phyloP scores from a whole-genome alignment of 2,888 invertebrate species.

The Hydrotaea diabolus region DNA sequence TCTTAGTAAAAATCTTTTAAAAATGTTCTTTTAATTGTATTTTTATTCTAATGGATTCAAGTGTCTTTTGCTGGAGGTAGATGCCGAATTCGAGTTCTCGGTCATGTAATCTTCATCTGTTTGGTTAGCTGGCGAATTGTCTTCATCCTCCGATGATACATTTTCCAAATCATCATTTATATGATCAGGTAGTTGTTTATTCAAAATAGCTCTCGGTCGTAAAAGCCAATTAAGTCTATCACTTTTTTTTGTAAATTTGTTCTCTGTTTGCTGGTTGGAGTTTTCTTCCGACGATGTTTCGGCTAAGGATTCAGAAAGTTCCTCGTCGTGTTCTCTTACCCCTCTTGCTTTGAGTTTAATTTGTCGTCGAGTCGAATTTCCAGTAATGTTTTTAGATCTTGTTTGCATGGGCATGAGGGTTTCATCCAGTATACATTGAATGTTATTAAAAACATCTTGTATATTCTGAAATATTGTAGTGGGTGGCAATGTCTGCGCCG shows the following conservation, averaged over 20 bases:
- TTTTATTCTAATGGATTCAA: not conserved
- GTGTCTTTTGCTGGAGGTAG: not conserved
- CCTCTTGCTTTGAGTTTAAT: constrained; percentile 59
- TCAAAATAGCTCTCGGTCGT: constrained; percentile 31
- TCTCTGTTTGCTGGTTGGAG: not conserved
- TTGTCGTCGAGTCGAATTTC: constrained; percentile 40
- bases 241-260: not conserved
- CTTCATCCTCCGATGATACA: constrained; percentile 45
- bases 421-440: constrained; percentile 68
- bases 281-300: not conserved
- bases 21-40: not conserved
- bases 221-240: not conserved
- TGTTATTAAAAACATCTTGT: constrained; percentile 63
- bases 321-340: not conserved
- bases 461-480: constrained; percentile 73
- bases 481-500: constrained; percentile 65
- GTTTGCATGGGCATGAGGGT: too few relatives aligned
- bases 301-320: not conserved
- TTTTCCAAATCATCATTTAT: constrained; percentile 39
- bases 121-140: not conserved
- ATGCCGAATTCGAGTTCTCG: not conserved
- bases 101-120: not conserved
- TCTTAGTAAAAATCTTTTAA: too few relatives aligned
- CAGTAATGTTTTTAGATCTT: not conserved
- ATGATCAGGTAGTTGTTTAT: constrained; percentile 39